Base-by-base conservation (phyloP, 2,113 vertebrate species). In the Perognathus longimembris region DNA sequence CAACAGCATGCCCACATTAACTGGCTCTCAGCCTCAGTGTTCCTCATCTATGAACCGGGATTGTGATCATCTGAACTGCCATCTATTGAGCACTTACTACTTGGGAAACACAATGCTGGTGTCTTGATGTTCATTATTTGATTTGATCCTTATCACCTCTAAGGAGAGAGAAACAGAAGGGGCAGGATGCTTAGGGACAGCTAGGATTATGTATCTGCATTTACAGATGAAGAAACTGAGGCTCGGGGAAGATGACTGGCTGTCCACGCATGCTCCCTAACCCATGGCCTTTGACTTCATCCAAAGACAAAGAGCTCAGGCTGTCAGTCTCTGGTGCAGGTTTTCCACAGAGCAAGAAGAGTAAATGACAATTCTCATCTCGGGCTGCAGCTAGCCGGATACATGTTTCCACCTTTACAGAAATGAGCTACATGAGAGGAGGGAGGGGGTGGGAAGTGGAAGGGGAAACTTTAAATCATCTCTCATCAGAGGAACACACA, bases 181-280 rank as follows among this genome's bases (percentile, higher is more conserved):
- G n/a, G n/a, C n/a, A n/a, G n/a, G 32, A 81, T 4, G 50, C 78
- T 34, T n/a, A 57, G 78, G 50, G 36, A 75, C 38, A 42, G 6
- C 45, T 20, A 59, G 28, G 54, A 69, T 75, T 36, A 63, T 28
- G 42, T 85, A 21, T 88, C 30, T 42, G 40, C 14, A 6, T 42
- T 80, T 30, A 89, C 34, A 77, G 81, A n/a, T 22, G 83, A 91
- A 75, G 75, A 90, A 70, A 67, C 61, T 20, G 54, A 89, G 61
- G 80, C 45, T 86, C 71, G 10, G 17, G 7, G 40, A 54, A 28
- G 74, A n/a, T 17, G 71, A 32, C 45, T 28, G 22, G 70, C 30
- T 89, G 86, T 38, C 76, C 66, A 7, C 18, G 36, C 17, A 10
- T 64, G 20, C 28, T 88, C 50, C 59, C 71, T 76, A 84, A 50